Evolutionary conservation across 1,140 invertebrate genomes (phyloP), one percentile per base, ranked within the genome.

Genomic region (Aethina tumida): DNA sequence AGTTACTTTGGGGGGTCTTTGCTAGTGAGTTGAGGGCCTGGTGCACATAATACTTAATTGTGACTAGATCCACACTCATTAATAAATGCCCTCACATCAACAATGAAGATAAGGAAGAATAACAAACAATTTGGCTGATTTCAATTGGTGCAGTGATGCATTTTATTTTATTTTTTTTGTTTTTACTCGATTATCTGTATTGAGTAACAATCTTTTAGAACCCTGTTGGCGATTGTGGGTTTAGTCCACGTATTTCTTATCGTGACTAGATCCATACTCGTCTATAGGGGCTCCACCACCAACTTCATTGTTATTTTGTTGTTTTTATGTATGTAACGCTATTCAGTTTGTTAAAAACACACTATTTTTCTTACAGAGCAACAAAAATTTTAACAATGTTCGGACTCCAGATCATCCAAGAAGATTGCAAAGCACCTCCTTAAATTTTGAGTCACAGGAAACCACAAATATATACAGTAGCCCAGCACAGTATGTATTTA

Each of bases 61-160:
- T 84, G 81, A 84, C 80, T 84, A 84, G 80, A 83, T 82, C 81
- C 80, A 83, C 79, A 84, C 81, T 83, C 81, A 82, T 83, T 79
- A 76, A 79, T 33, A 47, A 57, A 39, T 30, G 33, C 51, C 44
- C 32, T 31, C 19, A 18, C 24, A 26, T 34, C 19, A 10, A 12
- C 16, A n/a, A 22, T 19, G 16, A 20, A 25, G 7, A 5, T 28
- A 13, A 33, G 22, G 9, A 33, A 16, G 8, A 17, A 25, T 22
- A 24, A 41, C 33, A 41, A 34, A 7, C 22, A 24, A 7, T 7
- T 7, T 24, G 6, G 22, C 22, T 7, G 6, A 24, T 7, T 7
- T 7, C 7, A n/a, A 24, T 24, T 24, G 12, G 21, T 17, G 12
- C 6, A 10, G 9, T 19, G 5, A 6, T 17, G n/a, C n/a, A n/a